These are phyloP conservation scores for Elephantulus edwardii DNA, from an alignment of 2,113 vertebrate species.

Conservation along the genomic window DNA sequence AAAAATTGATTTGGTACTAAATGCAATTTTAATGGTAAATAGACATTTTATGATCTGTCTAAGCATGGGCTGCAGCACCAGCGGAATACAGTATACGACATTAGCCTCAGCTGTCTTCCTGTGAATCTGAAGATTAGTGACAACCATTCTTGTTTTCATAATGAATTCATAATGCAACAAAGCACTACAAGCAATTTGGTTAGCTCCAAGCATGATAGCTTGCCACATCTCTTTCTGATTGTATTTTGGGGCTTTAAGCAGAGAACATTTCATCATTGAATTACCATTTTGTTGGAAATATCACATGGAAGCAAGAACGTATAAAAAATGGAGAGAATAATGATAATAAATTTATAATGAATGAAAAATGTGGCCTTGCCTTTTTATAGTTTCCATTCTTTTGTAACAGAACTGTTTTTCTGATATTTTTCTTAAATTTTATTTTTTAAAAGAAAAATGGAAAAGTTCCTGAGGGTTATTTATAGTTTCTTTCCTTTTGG, in stretches of 20 bases:
- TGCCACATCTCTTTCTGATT: not conserved
- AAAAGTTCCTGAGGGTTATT: too few species aligned
- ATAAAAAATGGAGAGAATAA: conserved; percentile 35
- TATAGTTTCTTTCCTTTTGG: too few species aligned
- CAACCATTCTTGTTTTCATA: conserved; percentile 1
- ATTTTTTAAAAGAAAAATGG: too few species aligned
- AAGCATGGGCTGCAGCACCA: too few species aligned
- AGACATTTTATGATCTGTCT: not conserved
- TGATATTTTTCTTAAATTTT: not conserved
- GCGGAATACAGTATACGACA: not conserved
- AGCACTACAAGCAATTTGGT: not conserved
- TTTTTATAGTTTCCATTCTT: conserved; percentile 28
- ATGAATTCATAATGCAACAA: conserved; percentile 8
- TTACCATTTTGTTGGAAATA: conserved; percentile 47
- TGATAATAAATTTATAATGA: not conserved
- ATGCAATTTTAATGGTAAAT: conserved; percentile 42
- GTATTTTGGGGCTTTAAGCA: not conserved
- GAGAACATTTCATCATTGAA: not conserved
- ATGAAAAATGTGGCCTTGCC: conserved; percentile 17
- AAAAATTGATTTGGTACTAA: conserved; percentile 36
- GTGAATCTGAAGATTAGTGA: conserved; percentile 22
- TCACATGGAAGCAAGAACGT: not conserved
- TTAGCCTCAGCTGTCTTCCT: conserved; percentile 22
- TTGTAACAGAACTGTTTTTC: conserved; percentile 15
- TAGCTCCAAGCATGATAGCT: not conserved